A percentile compares a stretch with the other conserved stretches of the same genome.
phyloP scores from a whole-genome alignment of 2,888 invertebrate species.

The Palloptera scutellata region DNA sequence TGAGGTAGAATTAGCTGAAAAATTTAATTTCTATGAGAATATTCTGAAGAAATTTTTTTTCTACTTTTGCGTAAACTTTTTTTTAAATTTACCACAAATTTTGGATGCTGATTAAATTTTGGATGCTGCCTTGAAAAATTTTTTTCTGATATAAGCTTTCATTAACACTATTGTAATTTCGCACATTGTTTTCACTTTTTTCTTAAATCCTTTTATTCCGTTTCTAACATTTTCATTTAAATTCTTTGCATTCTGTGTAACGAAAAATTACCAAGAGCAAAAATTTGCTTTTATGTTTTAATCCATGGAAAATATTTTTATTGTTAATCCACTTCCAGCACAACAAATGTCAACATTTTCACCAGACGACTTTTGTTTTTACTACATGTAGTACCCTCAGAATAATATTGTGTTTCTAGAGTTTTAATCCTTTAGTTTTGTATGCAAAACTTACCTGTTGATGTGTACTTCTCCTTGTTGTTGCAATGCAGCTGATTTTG shows the following conservation, averaged over 20 bases:
- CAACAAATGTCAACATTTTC: not conserved
- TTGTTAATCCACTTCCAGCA: constrained; percentile 50
- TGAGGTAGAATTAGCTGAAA: too few species aligned
- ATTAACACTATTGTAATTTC: not conserved
- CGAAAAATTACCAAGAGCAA: not conserved
- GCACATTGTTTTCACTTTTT: not conserved
- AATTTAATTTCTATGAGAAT: too few species aligned
- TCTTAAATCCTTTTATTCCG: not conserved
- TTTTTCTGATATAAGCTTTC: not conserved
- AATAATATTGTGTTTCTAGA: not conserved
- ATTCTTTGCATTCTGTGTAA: too few species aligned
- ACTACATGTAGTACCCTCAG: not conserved
- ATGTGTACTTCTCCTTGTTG: constrained; percentile 34
- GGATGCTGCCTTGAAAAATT: not conserved
- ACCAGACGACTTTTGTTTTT: not conserved
- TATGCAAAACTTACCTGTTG: constrained; percentile 53
- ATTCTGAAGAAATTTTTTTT: too few species aligned
- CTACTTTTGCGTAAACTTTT: too few species aligned
- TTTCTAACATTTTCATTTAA: too few species aligned
- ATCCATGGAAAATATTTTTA: constrained; percentile 51
- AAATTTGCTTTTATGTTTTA: constrained; percentile 33
- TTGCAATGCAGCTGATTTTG: not conserved
- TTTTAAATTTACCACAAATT: not conserved
- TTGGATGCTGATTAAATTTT: not conserved
- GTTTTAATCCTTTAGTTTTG: constrained; percentile 40